Conservation (phyloP, 2,797 vertebrate species). For the Potorous gilbertii region DNA sequence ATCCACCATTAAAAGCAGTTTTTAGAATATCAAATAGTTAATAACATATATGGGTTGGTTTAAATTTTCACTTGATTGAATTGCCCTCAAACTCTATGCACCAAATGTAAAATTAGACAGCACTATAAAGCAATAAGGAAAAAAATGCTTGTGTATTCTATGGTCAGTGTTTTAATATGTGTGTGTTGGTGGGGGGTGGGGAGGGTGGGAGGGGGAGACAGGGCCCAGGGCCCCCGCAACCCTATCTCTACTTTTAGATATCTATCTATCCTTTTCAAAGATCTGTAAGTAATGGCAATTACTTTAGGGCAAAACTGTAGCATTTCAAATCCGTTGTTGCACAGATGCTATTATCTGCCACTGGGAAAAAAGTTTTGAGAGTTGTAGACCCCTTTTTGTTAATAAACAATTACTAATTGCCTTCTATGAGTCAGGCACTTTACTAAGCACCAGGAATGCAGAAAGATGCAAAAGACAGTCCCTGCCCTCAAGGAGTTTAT, state of each 20-base stretch:
- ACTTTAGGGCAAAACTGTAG: not conserved
- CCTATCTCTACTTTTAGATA: not conserved
- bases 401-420: not conserved
- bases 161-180: not conserved
- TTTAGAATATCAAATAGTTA: constrained; percentile 62
- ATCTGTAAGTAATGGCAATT: not conserved
- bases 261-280: not conserved
- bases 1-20: constrained; percentile 59
- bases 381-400: constrained; percentile 52
- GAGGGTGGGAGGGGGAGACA: too few relatives aligned
- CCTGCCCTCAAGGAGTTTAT: not conserved
- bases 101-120: constrained; percentile 66
- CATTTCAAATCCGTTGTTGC: constrained; percentile 53
- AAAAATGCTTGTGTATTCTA: not conserved
- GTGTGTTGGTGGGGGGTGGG: too few relatives aligned
- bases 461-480: not conserved
- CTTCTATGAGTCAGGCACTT: not conserved
- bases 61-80: constrained; percentile 56
- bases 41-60: constrained; percentile 71
- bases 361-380: constrained; percentile 52
- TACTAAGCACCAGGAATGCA: not conserved
- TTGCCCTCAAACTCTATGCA: constrained; percentile 64
- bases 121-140: constrained; percentile 55
- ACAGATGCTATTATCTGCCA: constrained; percentile 77
- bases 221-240: too few relatives aligned